Conservation (phyloP, 2,113 vertebrate genomes). For the Alouatta palliata region DNA sequence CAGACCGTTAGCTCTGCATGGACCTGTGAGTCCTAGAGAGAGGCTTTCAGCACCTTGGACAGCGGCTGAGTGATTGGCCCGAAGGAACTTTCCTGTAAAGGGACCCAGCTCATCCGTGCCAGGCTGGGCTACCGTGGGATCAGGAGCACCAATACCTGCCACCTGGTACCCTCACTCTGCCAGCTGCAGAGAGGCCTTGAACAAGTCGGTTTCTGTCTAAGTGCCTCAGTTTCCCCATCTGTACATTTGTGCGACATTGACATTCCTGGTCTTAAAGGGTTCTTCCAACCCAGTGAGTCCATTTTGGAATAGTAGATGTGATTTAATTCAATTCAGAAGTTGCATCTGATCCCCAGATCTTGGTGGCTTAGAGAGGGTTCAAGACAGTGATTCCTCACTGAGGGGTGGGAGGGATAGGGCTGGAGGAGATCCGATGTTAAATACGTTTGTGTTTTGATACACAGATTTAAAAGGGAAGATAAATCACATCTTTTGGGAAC, state of each 20-base stretch:
- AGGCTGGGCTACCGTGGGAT: neutral
- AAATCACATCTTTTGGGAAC: neutral
- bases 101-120: accelerated
- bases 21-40: no score
- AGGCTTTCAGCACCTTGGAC: neutral
- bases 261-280: neutral
- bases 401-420: neutral
- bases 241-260: neutral
- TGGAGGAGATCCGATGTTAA: neutral
- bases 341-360: neutral
- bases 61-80: accelerated
- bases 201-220: neutral
- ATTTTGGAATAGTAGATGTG: neutral
- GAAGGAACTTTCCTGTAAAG: neutral
- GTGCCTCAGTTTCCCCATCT: neutral
- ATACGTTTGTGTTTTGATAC: neutral
- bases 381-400: neutral
- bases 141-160: neutral
- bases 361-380: neutral
- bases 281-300: neutral
- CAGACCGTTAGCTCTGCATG: neutral
- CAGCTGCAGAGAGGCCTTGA: neutral
- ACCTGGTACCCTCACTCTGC: neutral
- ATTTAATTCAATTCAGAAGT: neutral
- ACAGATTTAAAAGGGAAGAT: neutral